Percentiles rank a stretch among this genome's conserved stretches.
These are phyloP conservation scores for Leucania comma DNA, from an alignment of 2,888 invertebrate species.

Conservation along the genomic window DNA sequence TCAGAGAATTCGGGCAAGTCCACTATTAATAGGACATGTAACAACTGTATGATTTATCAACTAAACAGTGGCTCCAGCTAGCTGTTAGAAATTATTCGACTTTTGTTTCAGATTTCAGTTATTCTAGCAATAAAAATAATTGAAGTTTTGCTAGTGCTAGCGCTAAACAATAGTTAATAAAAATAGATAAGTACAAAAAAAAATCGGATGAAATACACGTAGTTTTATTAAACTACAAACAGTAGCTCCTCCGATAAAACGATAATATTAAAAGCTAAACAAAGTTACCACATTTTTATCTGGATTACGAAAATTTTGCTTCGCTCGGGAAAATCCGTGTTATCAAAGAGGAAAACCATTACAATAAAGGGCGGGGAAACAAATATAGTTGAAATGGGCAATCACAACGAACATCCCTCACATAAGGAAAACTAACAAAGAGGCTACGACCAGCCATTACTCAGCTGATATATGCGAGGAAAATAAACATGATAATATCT, in stretches of 20 bases:
- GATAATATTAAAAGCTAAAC: constrained; percentile 30
- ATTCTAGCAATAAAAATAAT: not conserved
- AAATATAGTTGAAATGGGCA: constrained; percentile 51
- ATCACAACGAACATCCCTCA: constrained; percentile 60
- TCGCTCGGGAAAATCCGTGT: constrained; percentile 32
- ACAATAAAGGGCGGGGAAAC: constrained; percentile 52
- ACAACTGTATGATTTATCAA: constrained; percentile 51
- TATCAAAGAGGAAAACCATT: constrained; percentile 56
- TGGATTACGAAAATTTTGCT: constrained; percentile 15
- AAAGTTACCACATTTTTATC: constrained; percentile 43
- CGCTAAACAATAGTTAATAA: constrained; percentile 19
- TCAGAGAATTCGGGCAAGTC: constrained; percentile 47
- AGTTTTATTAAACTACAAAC: constrained; percentile 8
- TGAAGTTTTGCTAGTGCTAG: not conserved
- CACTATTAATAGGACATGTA: constrained; percentile 57
- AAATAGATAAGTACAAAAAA: not conserved
- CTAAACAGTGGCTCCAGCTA: constrained; percentile 28
- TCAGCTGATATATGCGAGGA: constrained; percentile 35
- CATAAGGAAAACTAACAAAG: constrained; percentile 63
- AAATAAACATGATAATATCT: constrained; percentile 53
- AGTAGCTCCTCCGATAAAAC: constrained; percentile 30
- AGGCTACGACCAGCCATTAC: constrained; percentile 41
- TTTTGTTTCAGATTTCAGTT: not conserved
- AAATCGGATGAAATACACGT: constrained; percentile 6
- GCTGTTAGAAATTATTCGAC: constrained; percentile 6